These are phyloP conservation scores for Heliconius cydno DNA, from an alignment of 2,888 invertebrate genomes.

Conservation along the genomic window DNA sequence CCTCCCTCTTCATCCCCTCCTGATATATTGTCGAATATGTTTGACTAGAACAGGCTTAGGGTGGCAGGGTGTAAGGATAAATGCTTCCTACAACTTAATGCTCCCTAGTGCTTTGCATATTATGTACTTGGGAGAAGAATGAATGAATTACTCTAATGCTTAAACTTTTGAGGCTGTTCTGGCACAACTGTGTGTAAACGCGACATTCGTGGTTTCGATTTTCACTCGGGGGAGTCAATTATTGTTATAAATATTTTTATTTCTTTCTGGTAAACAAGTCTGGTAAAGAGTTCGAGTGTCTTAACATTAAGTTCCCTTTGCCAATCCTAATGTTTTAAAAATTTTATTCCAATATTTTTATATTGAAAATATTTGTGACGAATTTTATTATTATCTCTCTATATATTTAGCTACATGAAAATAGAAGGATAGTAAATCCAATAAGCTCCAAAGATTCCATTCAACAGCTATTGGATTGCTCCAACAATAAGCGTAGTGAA, in stretches of 20 bases:
- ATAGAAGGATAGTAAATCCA: not conserved
- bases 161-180: no score
- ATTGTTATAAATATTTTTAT: no score
- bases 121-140: constrained; percentile 1
- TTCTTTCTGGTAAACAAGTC: no score
- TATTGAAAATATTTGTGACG: not conserved
- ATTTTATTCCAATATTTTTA: not conserved
- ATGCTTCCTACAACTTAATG: constrained; percentile 31
- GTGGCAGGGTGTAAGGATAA: constrained; percentile 30
- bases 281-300: no score
- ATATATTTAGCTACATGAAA: not conserved
- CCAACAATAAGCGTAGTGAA: not conserved
- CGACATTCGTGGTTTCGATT: no score
- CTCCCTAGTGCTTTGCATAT: constrained; percentile 26
- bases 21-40: constrained; percentile 41
- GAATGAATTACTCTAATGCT: constrained; percentile 11
- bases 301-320: no score
- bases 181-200: no score
- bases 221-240: no score
- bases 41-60: constrained; percentile 33
- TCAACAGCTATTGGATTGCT: not conserved
- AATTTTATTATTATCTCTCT: not conserved
- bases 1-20: constrained; percentile 26
- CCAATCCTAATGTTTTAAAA: no score
- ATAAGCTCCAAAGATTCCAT: constrained; percentile 10